Conservation (phyloP, 1,140 invertebrate species). For the Cotesia typhae region DNA sequence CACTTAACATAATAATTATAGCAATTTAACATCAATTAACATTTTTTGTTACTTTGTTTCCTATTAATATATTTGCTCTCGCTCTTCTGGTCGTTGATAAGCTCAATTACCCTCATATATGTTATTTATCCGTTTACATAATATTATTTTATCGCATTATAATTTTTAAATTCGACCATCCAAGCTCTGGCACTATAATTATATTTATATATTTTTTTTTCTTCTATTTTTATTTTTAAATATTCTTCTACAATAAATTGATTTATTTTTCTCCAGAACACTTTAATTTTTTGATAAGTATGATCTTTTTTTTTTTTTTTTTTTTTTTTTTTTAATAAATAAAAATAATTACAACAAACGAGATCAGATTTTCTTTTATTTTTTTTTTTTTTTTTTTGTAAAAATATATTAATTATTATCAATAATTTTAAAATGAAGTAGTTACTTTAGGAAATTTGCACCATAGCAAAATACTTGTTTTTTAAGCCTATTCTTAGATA, state of each 20-base stretch:
- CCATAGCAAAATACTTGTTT: constrained; percentile 12
- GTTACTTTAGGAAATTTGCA: constrained; percentile 32
- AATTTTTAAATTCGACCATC: too few relatives aligned
- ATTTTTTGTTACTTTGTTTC: constrained; percentile 19
- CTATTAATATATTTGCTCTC: constrained; percentile 4
- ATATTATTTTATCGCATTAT: too few relatives aligned
- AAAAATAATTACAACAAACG: constrained; percentile 4
- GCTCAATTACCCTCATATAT: neutral
- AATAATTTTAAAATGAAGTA: constrained; percentile 9
- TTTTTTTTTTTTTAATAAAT: constrained; percentile 14
- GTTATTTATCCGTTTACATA: constrained; percentile 11
- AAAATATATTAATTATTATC: neutral
- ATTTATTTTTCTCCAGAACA: too few relatives aligned
- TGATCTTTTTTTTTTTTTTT: neutral
- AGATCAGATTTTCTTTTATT: neutral
- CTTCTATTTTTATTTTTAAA: neutral
- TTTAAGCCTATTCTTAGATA: neutral
- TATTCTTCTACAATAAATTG: neutral
- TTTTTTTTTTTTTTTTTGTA: neutral
- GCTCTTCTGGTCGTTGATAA: constrained; percentile 11
- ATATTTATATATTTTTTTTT: neutral
- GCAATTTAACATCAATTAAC: constrained; percentile 42
- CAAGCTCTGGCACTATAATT: too few relatives aligned
- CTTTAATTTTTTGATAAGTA: neutral
- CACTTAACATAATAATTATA: constrained; percentile 41